phyloP scores from a whole-genome alignment of 2,888 invertebrate species.

The Drosophila greeni region DNA sequence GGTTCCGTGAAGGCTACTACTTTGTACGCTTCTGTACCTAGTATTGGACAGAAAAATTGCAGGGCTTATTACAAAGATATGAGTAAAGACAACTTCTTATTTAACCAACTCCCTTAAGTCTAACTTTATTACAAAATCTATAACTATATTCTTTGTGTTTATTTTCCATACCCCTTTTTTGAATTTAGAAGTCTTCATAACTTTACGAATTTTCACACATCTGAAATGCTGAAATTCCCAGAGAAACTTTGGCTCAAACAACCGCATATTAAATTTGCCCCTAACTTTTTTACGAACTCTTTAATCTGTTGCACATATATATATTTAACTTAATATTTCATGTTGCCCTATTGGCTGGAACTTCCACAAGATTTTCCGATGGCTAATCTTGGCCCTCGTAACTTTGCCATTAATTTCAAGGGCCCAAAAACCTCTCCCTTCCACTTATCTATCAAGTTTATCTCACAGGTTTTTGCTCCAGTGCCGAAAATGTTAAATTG shows the following conservation, averaged over 20 bases:
- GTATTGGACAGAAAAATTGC: neutral
- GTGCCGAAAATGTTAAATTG: constrained; percentile 31
- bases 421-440: neutral
- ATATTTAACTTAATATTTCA: neutral
- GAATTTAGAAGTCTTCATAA: neutral
- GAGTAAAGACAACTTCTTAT: no score
- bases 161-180: neutral
- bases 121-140: neutral
- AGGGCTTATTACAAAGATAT: neutral
- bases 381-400: constrained; percentile 5
- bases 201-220: constrained; percentile 3
- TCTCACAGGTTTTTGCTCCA: constrained; percentile 14
- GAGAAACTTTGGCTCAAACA: neutral
- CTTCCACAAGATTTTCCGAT: neutral
- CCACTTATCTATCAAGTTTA: constrained; percentile 12
- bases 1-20: neutral
- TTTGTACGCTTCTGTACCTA: no score
- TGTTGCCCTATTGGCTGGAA: neutral
- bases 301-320: constrained; percentile 8
- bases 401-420: constrained; percentile 23
- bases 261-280: constrained; percentile 5
- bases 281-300: neutral
- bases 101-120: neutral
- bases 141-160: neutral
- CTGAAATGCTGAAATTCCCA: neutral